Conservation (phyloP, 2,888 invertebrate genomes). For the Acleris cristana region DNA sequence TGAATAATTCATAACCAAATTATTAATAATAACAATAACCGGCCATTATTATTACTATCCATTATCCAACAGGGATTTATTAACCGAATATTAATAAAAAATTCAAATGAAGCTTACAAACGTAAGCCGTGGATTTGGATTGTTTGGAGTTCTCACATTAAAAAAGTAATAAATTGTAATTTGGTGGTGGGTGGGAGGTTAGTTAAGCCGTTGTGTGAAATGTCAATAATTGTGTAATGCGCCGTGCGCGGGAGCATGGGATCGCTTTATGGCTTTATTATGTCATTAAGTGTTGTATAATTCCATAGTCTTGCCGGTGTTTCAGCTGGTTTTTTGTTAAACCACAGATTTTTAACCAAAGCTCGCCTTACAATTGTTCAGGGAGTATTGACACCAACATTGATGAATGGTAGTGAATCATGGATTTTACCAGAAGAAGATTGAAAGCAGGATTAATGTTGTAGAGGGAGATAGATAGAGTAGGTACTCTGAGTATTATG, state of each 20-base stretch:
- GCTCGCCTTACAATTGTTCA: no score
- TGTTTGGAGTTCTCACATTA: conserved; percentile 75
- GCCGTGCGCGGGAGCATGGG: conserved; percentile 24
- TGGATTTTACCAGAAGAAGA: no score
- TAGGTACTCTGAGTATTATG: no score
- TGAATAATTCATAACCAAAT: conserved; percentile 78
- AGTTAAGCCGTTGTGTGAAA: conserved; percentile 61
- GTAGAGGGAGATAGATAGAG: no score
- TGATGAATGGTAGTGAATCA: no score
- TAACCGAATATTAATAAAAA: conserved; percentile 76
- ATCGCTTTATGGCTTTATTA: conserved; percentile 20
- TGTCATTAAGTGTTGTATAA: conserved; percentile 6
- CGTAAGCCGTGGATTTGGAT: conserved; percentile 67
- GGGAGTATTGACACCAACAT: no score
- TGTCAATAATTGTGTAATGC: conserved; percentile 52
- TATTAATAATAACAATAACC: conserved; percentile 75
- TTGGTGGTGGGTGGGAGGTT: conserved; percentile 47
- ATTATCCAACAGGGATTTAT: conserved; percentile 51
- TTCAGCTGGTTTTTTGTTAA: background rate
- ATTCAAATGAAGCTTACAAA: conserved; percentile 76
- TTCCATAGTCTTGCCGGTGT: background rate
- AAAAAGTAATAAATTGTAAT: conserved; percentile 54
- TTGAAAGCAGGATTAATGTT: no score
- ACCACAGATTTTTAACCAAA: no score
- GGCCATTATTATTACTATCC: conserved; percentile 44